Percentiles rank a stretch among this genome's conserved stretches.
phyloP scores from a whole-genome alignment of 2,888 invertebrate genomes.

The Helobdella robusta region DNA sequence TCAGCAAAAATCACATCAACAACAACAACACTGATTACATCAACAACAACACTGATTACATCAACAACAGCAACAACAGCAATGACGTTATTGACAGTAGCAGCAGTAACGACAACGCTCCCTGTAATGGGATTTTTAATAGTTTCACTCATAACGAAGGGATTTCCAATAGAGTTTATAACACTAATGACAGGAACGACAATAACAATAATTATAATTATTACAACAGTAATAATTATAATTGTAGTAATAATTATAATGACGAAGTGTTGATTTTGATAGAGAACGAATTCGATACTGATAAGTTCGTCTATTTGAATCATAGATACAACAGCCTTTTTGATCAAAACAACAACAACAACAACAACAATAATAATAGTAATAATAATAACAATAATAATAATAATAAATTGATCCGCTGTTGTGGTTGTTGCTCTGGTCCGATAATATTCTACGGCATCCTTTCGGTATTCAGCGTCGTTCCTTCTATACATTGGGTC shows the following conservation, averaged over 20 bases:
- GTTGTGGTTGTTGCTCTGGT: not conserved
- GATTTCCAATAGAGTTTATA: not conserved
- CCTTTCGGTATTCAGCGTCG: slow-evolving; percentile 58
- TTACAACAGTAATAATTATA: too few species aligned
- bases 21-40: too few species aligned
- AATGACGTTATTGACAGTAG: not conserved
- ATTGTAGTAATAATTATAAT: too few species aligned
- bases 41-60: too few species aligned
- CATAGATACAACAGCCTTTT: not conserved
- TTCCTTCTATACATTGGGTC: slow-evolving; percentile 85
- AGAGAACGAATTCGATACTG: not conserved
- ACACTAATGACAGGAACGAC: not conserved
- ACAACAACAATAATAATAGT: not conserved
- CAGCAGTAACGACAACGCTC: not conserved
- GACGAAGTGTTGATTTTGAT: not conserved
- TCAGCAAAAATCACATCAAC: too few species aligned
- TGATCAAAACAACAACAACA: not conserved
- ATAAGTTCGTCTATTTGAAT: not conserved
- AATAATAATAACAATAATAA: not conserved
- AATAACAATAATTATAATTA: not conserved
- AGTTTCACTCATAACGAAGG: not conserved
- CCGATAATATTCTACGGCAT: slow-evolving; percentile 40
- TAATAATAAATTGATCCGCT: not conserved
- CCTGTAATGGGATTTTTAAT: too few species aligned
- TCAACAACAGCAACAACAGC: too few species aligned